phyloP scores from a whole-genome alignment of 2,888 invertebrate species.

The Scrobipalpa atriplicella region DNA sequence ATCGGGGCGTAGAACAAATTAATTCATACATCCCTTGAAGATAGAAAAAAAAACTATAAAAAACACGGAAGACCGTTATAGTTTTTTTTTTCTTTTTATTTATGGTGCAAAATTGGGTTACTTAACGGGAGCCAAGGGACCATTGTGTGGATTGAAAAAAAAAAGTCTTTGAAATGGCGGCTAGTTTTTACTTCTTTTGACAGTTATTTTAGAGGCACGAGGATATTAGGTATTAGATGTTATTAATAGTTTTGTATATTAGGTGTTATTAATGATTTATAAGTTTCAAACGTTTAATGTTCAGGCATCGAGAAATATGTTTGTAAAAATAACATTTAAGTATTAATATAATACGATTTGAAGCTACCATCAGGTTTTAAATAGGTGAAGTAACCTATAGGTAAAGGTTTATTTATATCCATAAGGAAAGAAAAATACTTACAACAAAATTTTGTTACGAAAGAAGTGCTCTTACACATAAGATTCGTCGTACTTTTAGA shows the following conservation, averaged over 20 bases:
- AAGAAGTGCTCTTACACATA: too few relatives aligned
- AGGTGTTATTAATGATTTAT: slow-evolving; percentile 61
- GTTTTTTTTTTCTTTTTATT: slow-evolving; percentile 75
- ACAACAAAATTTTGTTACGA: too few relatives aligned
- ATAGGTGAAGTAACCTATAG: too few relatives aligned
- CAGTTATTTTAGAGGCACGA: slow-evolving; percentile 39
- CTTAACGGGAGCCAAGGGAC: slow-evolving; percentile 74
- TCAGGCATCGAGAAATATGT: too few relatives aligned
- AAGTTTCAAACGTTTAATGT: slow-evolving; percentile 17
- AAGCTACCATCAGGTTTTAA: too few relatives aligned
- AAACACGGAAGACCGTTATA: slow-evolving; percentile 70
- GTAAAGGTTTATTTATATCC: too few relatives aligned
- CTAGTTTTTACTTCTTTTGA: slow-evolving; percentile 43
- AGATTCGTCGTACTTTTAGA: not conserved
- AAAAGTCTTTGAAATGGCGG: slow-evolving; percentile 44
- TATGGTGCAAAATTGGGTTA: slow-evolving; percentile 82
- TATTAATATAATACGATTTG: too few relatives aligned
- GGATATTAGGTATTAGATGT: slow-evolving; percentile 49
- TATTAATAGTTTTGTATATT: slow-evolving; percentile 63
- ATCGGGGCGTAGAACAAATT: slow-evolving; percentile 79
- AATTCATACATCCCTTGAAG: slow-evolving; percentile 60
- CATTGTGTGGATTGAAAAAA: slow-evolving; percentile 60
- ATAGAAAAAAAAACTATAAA: slow-evolving; percentile 44
- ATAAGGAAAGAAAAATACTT: too few relatives aligned
- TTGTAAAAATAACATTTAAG: too few relatives aligned